Base-by-base conservation (phyloP, 2,797 vertebrate species). In the Pelodytes ibericus region DNA sequence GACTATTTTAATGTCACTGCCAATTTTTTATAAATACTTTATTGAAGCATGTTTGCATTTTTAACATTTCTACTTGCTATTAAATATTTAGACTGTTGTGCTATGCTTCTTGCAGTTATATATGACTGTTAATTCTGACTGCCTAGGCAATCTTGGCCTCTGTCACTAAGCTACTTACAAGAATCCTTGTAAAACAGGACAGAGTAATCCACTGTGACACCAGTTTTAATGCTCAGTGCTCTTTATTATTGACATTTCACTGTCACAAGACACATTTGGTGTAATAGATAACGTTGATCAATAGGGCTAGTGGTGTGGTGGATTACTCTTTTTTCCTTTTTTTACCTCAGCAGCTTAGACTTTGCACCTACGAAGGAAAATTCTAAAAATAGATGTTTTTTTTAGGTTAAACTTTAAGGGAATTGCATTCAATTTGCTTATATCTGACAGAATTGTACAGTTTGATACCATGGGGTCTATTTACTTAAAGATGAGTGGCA, bases 211-310 rank as follows among this genome's bases (percentile, higher is more conserved):
- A 24, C n/a, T 7, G 20, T 53, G 49, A 53, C n/a, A 53, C n/a
- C 11, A 53, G 49, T 53, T 20, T 24, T n/a, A 53, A 53, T 53
- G 49, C 22, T 53, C 7, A 20, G 49, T 24, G n/a, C 24, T 24
- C 49, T 53, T 53, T 53, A 53, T 53, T 53, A 20, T 24, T 53
- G 49, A 53, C 20, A 24, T 53, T 53, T 53, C 49, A 53, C 22
- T 53, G 49, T 53, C 49, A 53, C 11, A 53, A 53, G 49, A 20
- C 49, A 22, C 22, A 53, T 53, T 53, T 53, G 49, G 22, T 22
- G 49, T 24, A 53, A 24, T 22, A 24, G 22, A 53, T 53, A 53
- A 53, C 49, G 24, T 11, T 53, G 49, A 53, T 53, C 49, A 22
- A 53, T 53, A 22, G 24, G 49, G 24, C 49, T 20, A 53, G 13